Conservation (phyloP, 2,113 vertebrate species). For the Equus quagga region DNA sequence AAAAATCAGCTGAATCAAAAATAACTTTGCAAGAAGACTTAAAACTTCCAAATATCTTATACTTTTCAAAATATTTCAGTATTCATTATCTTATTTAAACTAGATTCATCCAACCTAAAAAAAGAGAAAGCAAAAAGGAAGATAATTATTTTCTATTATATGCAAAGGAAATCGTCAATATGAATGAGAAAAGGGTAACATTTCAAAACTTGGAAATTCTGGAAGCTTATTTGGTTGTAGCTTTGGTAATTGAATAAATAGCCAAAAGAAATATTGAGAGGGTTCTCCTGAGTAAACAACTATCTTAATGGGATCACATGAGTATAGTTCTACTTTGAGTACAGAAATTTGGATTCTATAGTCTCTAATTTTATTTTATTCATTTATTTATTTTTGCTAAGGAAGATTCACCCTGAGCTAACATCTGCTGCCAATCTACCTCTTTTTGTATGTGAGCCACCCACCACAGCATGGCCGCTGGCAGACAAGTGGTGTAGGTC, state of each 20-base stretch:
- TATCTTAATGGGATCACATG: neutral
- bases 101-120: neutral
- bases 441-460: no score
- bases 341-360: neutral
- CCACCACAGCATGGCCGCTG: no score
- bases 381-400: no score
- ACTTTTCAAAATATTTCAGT: neutral
- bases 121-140: neutral
- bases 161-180: neutral
- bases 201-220: neutral
- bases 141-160: neutral
- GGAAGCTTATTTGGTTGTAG: neutral
- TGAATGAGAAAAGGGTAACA: neutral
- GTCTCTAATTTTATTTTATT: neutral
- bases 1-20: neutral
- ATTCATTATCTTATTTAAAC: neutral
- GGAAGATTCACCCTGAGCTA: no score
- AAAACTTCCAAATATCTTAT: neutral
- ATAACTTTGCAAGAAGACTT: neutral
- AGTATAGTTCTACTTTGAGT: neutral
- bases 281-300: neutral
- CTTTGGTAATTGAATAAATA: slow-evolving; percentile 10
- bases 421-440: no score
- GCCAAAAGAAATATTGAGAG: neutral
- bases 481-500: no score